A percentile compares a stretch with the other conserved stretches of the same genome.
Conservation (phyloP, 30 jellyfish, hydroid and myxozoan genomes). For the Phacellophora camtschatica region DNA sequence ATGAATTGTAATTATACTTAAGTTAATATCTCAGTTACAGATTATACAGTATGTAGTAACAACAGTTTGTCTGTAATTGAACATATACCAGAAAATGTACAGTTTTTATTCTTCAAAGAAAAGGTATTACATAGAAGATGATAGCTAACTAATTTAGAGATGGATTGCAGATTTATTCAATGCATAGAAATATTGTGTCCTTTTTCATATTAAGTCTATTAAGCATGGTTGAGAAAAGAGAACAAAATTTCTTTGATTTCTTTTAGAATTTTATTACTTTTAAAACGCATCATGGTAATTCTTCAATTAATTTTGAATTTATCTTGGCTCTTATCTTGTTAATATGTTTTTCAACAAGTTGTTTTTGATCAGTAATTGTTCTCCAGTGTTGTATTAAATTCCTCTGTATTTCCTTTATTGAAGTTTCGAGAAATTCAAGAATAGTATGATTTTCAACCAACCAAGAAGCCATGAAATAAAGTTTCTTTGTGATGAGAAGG, state of each 20-base stretch:
- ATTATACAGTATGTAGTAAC: no score
- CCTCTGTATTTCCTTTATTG: background rate
- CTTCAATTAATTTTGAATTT: conserved; percentile 9
- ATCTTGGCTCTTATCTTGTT: background rate
- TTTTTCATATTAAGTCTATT: background rate
- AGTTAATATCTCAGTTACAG: no score
- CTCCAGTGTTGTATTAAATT: conserved; percentile 31
- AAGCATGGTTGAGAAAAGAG: no score
- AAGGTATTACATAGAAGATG: background rate
- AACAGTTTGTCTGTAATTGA: no score
- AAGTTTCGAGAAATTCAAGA: background rate
- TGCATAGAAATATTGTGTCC: background rate
- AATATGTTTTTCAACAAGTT: conserved; percentile 29
- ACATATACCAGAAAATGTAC: no score
- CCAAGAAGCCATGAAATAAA: conserved; percentile 62
- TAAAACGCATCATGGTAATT: background rate
- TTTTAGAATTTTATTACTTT: background rate
- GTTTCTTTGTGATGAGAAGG: conserved; percentile 29
- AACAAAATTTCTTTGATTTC: background rate
- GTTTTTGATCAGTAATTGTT: conserved; percentile 3
- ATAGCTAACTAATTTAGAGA: background rate
- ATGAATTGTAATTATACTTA: no score
- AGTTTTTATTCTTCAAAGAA: no score
- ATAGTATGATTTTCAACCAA: background rate
- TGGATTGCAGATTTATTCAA: background rate